Percentiles rank a stretch among this genome's conserved stretches.
phyloP scores from a whole-genome alignment of 2,113 vertebrate species.

The Rhea americana region DNA sequence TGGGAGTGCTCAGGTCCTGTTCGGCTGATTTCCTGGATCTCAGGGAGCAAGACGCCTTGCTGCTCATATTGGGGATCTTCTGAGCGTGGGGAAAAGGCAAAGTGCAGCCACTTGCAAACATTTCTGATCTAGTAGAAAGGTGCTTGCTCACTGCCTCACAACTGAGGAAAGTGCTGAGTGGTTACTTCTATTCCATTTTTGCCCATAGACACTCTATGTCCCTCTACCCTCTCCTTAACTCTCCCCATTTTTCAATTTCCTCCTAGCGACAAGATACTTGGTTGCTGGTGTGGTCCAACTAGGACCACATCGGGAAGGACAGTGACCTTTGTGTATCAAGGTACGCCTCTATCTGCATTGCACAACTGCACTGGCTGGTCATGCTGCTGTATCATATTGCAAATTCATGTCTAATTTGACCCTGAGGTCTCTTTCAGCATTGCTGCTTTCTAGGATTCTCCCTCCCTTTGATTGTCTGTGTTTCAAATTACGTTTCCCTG shows the following conservation, averaged over 20 bases:
- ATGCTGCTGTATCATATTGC: slow-evolving; percentile 55
- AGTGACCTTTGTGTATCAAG: neutral
- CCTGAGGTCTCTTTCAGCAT: slow-evolving; percentile 47
- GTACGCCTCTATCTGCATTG: neutral
- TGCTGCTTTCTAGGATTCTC: slow-evolving; percentile 68
- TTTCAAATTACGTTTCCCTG: slow-evolving; percentile 60
- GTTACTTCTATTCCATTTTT: neutral
- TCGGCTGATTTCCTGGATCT: neutral
- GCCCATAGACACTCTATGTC: rapidly evolving
- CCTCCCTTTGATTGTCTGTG: slow-evolving; percentile 50
- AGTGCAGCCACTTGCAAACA: neutral
- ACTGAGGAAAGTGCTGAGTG: neutral
- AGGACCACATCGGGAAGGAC: neutral
- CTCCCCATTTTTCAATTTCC: neutral
- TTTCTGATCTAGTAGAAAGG: neutral
- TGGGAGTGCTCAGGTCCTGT: neutral
- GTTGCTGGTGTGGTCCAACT: neutral
- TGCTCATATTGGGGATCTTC: rapidly evolving
- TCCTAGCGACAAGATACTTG: neutral
- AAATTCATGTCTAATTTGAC: slow-evolving; percentile 67
- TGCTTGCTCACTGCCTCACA: neutral
- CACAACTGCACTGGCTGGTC: slow-evolving; percentile 44
- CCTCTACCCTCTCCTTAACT: neutral
- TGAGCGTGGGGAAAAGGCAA: neutral
- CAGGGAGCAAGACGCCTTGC: rapidly evolving